phyloP scores from a whole-genome alignment of 2,888 invertebrate genomes.

The Sipha maydis region DNA sequence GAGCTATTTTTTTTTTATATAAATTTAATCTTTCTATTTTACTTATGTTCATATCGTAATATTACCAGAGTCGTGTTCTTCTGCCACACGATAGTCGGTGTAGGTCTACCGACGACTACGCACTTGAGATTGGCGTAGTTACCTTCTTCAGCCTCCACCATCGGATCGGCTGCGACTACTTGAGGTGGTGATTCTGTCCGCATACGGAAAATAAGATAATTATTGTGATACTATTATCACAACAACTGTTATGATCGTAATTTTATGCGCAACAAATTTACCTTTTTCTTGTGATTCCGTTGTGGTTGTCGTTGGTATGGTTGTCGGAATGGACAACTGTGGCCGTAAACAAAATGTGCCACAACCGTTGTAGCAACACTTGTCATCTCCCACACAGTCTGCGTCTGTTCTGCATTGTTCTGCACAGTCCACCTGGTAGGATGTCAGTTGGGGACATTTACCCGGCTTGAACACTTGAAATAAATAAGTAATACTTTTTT shows the following conservation, averaged over 20 bases:
- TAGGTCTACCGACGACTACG: slow-evolving; percentile 80
- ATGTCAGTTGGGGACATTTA: slow-evolving; percentile 72
- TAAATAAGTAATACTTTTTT: slow-evolving; percentile 17
- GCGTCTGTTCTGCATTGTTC: slow-evolving; percentile 82
- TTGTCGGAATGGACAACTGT: slow-evolving; percentile 65
- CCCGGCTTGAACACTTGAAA: slow-evolving; percentile 77
- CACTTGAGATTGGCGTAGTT: slow-evolving; percentile 80
- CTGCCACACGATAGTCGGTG: slow-evolving; percentile 81
- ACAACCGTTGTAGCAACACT: slow-evolving; percentile 86
- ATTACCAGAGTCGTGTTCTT: slow-evolving; percentile 77
- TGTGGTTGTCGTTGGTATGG: slow-evolving; percentile 66
- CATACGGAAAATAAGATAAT: slow-evolving; percentile 59
- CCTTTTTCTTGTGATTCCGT: slow-evolving; percentile 22
- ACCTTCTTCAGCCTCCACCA: slow-evolving; percentile 77
- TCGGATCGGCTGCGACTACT: slow-evolving; percentile 69
- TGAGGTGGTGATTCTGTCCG: slow-evolving; percentile 64
- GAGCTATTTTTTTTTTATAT: neutral
- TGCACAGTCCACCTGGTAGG: slow-evolving; percentile 72
- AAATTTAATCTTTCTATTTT: neutral
- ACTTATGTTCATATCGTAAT: slow-evolving; percentile 44
- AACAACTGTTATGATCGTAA: neutral
- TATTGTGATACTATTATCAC: neutral
- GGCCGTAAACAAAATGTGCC: slow-evolving; percentile 77
- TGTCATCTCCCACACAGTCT: slow-evolving; percentile 80
- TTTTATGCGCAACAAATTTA: neutral